These are phyloP conservation scores for Trichacis sp. DNA, from an alignment of 2,888 invertebrate species.

Conservation along the genomic window DNA sequence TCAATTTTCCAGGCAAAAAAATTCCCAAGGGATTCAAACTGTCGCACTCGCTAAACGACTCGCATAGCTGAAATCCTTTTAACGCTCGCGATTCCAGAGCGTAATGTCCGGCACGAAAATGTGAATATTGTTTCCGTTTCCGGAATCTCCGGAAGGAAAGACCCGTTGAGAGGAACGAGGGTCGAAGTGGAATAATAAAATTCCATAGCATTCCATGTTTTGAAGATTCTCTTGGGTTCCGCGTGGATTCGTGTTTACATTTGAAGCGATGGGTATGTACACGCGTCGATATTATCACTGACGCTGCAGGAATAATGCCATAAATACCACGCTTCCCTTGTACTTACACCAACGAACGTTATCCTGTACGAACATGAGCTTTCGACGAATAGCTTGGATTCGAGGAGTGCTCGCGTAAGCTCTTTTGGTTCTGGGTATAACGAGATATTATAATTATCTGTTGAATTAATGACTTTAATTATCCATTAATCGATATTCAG, in stretches of 20 bases:
- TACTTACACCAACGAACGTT: no score
- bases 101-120: constrained; percentile 12
- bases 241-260: constrained; percentile 16
- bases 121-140: constrained; percentile 15
- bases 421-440: no score
- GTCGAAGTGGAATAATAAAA: constrained; percentile 20
- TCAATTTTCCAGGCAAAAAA: neutral
- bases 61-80: constrained; percentile 31
- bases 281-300: constrained; percentile 29
- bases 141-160: constrained; percentile 15
- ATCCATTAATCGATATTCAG: no score
- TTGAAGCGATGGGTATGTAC: neutral
- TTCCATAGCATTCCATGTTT: neutral
- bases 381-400: no score
- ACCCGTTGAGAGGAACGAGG: constrained; percentile 14
- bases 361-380: no score
- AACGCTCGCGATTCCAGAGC: constrained; percentile 14
- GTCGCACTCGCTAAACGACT: constrained; percentile 13
- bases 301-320: constrained; percentile 1
- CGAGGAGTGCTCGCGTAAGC: no score
- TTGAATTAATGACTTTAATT: no score
- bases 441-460: no score
- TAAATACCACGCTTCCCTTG: no score
- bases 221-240: constrained; percentile 5
- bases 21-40: neutral